Base-by-base conservation (phyloP, 2,113 vertebrate species). In the Dendrocopos noguchii region DNA sequence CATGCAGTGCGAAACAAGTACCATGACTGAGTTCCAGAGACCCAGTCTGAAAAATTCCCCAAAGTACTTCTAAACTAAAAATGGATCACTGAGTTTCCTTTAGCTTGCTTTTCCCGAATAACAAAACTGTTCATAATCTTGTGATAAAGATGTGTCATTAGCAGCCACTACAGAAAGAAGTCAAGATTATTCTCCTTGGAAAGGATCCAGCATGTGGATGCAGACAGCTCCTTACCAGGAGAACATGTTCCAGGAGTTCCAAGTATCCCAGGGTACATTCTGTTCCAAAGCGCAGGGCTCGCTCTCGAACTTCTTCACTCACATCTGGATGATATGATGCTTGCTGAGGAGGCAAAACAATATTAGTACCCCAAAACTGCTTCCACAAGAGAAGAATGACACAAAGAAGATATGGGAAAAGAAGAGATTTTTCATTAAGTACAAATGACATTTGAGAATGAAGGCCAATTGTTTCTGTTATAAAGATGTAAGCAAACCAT, bases 231-330 rank as follows among this genome's bases (percentile, higher is more conserved):
- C 98, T 97, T 60, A 99, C 99, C 98, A 98, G 97, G 39, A 99
- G 97, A 36, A 99, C 99, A 2, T 99, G 99, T 89, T 99, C 99
- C 83, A 99, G 97, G 88, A 99, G 98, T 64, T 98, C 98, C 93
- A 99, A 44, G 95, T 99, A 99, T 64, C 98, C 98, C 9, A 98
- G 94, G n/a, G 98, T 98, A 94, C 99, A 99, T 95, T 99, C 99
- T 0, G 97, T 98, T 46, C 99, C 98, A 0, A 98, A 99, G 81
- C 97, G 98, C 94, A 99, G 95, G 5, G 99, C 99, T 94, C 98
- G 97, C 65, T 84, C 96, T 67, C 98, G 98, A 55, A 99, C 97
- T 19, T 99, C 99, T 28, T 98, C 97, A 0, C 95, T 94, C 93
- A 99, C 99, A 5, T 99, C 99, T 10, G 98, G 98, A 91, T 99